Evolutionary conservation across 2,888 invertebrate species (phyloP).

Genomic region (Phragmatobia fuliginosa): DNA sequence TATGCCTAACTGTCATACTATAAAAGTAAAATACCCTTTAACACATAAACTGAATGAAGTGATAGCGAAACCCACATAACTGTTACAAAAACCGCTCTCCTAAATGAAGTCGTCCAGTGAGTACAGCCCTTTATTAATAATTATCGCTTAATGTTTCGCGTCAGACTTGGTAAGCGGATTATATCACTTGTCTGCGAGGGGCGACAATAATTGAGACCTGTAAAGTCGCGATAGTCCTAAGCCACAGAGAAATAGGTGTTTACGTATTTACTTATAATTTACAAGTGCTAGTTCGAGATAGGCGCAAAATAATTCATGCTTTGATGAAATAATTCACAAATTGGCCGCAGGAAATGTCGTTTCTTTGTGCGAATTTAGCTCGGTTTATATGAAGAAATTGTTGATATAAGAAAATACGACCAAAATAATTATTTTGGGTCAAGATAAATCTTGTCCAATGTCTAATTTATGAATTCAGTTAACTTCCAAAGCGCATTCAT

Average conservation of each 20-base stretch:
- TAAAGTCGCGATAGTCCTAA: conserved; percentile 45
- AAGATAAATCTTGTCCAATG: too few species aligned
- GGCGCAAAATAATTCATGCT: conserved; percentile 16
- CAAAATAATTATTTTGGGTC: neutral
- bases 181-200: conserved; percentile 53
- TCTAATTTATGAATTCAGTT: too few species aligned
- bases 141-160: conserved; percentile 57
- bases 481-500: too few species aligned
- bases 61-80: conserved; percentile 9
- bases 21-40: neutral
- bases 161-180: conserved; percentile 59
- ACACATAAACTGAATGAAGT: conserved; percentile 5
- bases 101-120: conserved; percentile 44
- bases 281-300: conserved; percentile 33
- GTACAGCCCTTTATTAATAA: conserved; percentile 53
- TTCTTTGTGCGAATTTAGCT: neutral
- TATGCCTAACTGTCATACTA: neutral
- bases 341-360: neutral
- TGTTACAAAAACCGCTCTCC: conserved; percentile 25
- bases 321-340: conserved; percentile 9
- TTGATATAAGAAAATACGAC: neutral
- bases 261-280: conserved; percentile 39
- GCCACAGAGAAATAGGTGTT: conserved; percentile 37
- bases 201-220: conserved; percentile 55
- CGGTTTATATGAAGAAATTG: neutral